Evolutionary conservation across 1,140 invertebrate species (phyloP).

Genomic region (Octopus sinensis): DNA sequence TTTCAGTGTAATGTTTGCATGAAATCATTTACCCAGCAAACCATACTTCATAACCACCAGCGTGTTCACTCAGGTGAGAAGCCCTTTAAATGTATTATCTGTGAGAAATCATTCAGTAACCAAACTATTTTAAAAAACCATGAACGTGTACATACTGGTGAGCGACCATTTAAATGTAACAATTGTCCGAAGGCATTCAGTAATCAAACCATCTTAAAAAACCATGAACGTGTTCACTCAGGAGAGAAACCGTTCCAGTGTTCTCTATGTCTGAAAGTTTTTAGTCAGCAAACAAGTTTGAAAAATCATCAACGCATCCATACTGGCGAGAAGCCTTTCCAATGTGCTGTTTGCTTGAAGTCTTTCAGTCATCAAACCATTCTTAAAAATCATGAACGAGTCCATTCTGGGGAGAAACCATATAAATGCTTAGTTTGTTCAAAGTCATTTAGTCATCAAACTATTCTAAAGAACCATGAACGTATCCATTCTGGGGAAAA

Average conservation of each 20-base stretch:
- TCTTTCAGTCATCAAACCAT: constrained; percentile 21
- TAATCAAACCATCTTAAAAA: constrained; percentile 29
- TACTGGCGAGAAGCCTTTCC: constrained; percentile 19
- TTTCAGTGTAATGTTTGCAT: constrained; percentile 24
- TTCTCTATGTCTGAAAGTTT: constrained; percentile 55
- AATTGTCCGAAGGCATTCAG: constrained; percentile 69
- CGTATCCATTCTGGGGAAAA: constrained; percentile 33
- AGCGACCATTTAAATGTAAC: constrained; percentile 75
- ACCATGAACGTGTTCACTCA: constrained; percentile 37
- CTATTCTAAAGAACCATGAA: constrained; percentile 39
- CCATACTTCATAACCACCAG: constrained; percentile 72
- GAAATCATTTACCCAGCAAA: constrained; percentile 82
- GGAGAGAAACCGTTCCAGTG: constrained; percentile 27
- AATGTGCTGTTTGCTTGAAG: constrained; percentile 24
- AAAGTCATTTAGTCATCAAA: constrained; percentile 32
- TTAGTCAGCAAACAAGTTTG: constrained; percentile 62
- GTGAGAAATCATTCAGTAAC: constrained; percentile 96
- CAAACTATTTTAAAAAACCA: constrained; percentile 63
- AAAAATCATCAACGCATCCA: constrained; percentile 76
- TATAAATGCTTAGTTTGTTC: constrained; percentile 23
- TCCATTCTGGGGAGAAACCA: constrained; percentile 29
- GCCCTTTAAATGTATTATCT: constrained; percentile 76
- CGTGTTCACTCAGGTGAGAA: constrained; percentile 38
- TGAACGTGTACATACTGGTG: constrained; percentile 62
- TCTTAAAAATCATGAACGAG: constrained; percentile 26